Percentiles rank a stretch among this genome's conserved stretches.
These are phyloP conservation scores for Heteromurus nitidus DNA, from an alignment of 2,888 invertebrate genomes.

Conservation along the genomic window DNA sequence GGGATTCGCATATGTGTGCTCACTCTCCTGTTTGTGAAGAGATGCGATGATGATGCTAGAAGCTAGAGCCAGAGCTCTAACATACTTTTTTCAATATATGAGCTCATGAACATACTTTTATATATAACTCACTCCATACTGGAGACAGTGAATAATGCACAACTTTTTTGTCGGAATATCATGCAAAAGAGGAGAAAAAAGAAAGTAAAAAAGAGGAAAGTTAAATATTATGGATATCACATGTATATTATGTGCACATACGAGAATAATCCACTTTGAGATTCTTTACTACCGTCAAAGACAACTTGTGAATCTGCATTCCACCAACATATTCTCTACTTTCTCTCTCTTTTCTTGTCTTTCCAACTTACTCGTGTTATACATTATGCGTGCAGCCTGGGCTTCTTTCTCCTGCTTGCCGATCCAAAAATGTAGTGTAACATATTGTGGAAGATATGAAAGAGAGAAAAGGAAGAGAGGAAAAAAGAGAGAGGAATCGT, in stretches of 20 bases:
- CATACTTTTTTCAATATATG: too few relatives aligned
- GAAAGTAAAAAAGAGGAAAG: constrained; percentile 40
- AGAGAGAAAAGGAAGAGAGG: constrained; percentile 9
- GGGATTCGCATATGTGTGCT: too few relatives aligned
- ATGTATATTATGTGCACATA: constrained; percentile 30
- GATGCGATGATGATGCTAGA: too few relatives aligned
- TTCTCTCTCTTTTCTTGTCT: constrained; percentile 42
- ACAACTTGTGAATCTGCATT: constrained; percentile 56
- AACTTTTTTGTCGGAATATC: constrained; percentile 11
- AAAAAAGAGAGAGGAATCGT: constrained; percentile 51
- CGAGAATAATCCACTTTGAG: constrained; percentile 31
- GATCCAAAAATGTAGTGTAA: too few relatives aligned
- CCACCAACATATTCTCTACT: constrained; percentile 10
- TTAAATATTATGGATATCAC: constrained; percentile 60
- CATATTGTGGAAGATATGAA: constrained; percentile 38
- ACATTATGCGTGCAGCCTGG: constrained; percentile 22
- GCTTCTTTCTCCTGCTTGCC: constrained; percentile 17
- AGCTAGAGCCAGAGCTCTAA: too few relatives aligned
- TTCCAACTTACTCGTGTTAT: constrained; percentile 44
- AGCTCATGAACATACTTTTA: not conserved
- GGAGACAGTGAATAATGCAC: constrained; percentile 51
- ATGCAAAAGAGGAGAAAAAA: constrained; percentile 12
- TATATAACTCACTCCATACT: not conserved
- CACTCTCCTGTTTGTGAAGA: too few relatives aligned
- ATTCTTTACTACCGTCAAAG: constrained; percentile 43